Evolutionary conservation across 2,113 vertebrate genomes (phyloP), one percentile per base, ranked within the genome.

Genomic region (Malaclemys terrapin): DNA sequence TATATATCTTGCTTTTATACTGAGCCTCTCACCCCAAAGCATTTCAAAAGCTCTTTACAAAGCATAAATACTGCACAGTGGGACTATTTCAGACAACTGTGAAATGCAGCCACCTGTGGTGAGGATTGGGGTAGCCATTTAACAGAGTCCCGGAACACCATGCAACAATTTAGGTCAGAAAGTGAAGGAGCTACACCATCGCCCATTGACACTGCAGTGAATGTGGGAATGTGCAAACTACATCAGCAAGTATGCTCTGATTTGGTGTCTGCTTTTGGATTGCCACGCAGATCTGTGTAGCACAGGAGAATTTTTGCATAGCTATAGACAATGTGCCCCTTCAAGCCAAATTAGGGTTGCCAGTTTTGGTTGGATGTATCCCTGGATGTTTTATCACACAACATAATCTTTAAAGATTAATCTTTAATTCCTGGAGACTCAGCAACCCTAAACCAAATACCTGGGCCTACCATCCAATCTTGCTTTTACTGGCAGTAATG

Each of bases 61-160:
- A 2, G 22, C 2, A 8, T 1, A n/a, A 10, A 10, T 31, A 72
- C 42, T 53, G 25, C 4, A 1, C 8, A 14, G 22, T 13, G 4
- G 1, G 1, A 3, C 22, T 2, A 54, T 53, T 27, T 12, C 11
- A 78, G 42, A 14, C 38, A 47, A 31, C 27, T 3, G 38, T 52
- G 31, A 80, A 80, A 80, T 80, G 47, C 78, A 49, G 27, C 29
- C 78, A 50, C 78, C 16, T 17, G 20, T 50, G 79, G 49, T 31
- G 31, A 20, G 49, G 79, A 20, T n/a, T 49, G 10, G 52, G 49
- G 49, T 12, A 52, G 31, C 79, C 10, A 35, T 52, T 52, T 80
- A 52, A 52, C 17, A 35, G 49, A 35, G 29, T 31, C 31, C 79
- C 24, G 79, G 47, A 80, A 52, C 16, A 50, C 9, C 16, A 19